Conservation (phyloP, 2,113 vertebrate species). For the Serilophus lunatus region DNA sequence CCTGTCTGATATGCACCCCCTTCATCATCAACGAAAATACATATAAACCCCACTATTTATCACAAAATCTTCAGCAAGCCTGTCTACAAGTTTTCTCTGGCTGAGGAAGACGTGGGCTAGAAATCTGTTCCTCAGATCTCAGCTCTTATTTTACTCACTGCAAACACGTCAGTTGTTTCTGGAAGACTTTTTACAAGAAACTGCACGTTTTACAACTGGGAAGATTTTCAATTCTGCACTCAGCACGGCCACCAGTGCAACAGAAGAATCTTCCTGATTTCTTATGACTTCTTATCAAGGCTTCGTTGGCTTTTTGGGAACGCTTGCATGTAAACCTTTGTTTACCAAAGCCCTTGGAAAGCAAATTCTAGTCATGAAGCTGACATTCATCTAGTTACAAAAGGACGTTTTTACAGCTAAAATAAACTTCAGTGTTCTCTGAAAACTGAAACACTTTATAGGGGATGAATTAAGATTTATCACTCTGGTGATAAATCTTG, state of each 20-base stretch:
- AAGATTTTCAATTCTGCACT: not conserved
- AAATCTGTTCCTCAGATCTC: not conserved
- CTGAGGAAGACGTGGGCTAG: not conserved
- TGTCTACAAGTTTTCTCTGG: not conserved
- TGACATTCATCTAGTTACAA: not conserved
- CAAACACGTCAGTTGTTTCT: not conserved
- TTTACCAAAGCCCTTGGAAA: not conserved
- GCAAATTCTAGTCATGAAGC: not conserved
- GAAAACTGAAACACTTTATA: not conserved
- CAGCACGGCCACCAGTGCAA: not conserved
- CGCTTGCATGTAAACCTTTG: not conserved
- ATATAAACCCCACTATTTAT: not conserved
- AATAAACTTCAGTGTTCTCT: slow-evolving; percentile 12
- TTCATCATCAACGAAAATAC: not conserved
- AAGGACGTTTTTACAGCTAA: slow-evolving; percentile 18
- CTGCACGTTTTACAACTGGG: not conserved
- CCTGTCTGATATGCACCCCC: too few relatives aligned
- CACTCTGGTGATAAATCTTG: not conserved
- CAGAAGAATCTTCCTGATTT: not conserved
- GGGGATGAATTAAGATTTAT: slow-evolving; percentile 7
- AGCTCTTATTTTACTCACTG: not conserved
- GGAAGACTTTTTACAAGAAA: slow-evolving; percentile 25
- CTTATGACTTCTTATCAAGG: not conserved
- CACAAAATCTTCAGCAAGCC: not conserved
- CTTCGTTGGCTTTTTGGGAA: not conserved